Evolutionary conservation across 2,797 vertebrate genomes (phyloP).

Genomic region (Aeoliscus strigatus): DNA sequence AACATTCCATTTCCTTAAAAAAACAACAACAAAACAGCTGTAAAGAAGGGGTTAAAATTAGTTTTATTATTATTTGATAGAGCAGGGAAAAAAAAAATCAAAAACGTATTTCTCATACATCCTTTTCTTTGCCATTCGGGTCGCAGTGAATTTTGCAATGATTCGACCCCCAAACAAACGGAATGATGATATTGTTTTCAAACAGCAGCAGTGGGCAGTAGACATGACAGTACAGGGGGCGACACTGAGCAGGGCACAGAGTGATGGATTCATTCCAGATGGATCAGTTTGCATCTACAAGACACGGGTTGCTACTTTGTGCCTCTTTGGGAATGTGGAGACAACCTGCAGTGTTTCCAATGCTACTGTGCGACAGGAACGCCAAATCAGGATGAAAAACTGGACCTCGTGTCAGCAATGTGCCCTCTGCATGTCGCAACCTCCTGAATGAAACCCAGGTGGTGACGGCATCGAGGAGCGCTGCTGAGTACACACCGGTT

Average conservation of each 20-base stretch:
- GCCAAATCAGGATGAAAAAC: conserved; percentile 2
- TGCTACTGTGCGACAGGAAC: conserved; percentile 38
- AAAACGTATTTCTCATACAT: conserved; percentile 65
- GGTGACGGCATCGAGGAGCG: conserved; percentile 22
- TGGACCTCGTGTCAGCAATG: conserved; percentile 25
- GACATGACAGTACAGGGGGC: conserved; percentile 65
- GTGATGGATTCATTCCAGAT: conserved; percentile 37
- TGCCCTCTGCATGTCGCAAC: conserved; percentile 12
- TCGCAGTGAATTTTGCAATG: conserved; percentile 39
- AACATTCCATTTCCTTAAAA: no score
- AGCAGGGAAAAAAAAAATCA: conserved; percentile 56
- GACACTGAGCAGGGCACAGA: conserved; percentile 50
- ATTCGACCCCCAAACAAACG: conserved; percentile 60
- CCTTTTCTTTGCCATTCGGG: conserved; percentile 58
- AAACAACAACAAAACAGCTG: conserved; percentile 20
- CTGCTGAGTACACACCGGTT: conserved; percentile 15
- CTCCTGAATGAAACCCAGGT: conserved; percentile 36
- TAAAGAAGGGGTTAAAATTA: conserved; percentile 78
- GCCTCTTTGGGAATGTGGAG: conserved; percentile 59
- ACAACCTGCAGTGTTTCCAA: conserved; percentile 47
- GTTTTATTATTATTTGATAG: conserved; percentile 81
- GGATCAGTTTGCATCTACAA: conserved; percentile 39
- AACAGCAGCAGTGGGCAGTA: conserved; percentile 70
- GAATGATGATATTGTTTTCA: conserved; percentile 75
- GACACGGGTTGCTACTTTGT: conserved; percentile 36